A percentile compares a stretch with the other conserved stretches of the same genome.
Conservation (phyloP, 2,113 vertebrate genomes). For the Sigmodon hispidus region DNA sequence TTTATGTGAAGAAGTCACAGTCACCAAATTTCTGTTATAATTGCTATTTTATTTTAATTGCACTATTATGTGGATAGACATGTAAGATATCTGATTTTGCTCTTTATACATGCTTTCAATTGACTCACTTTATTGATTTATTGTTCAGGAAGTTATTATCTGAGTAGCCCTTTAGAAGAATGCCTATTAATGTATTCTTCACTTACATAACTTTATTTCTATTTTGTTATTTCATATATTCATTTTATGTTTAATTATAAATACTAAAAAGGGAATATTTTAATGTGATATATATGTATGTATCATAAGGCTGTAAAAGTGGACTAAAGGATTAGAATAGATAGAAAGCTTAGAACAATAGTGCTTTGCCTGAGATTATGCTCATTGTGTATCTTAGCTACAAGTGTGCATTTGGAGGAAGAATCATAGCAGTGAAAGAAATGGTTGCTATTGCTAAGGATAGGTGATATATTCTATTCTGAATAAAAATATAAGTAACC, state of each 20-base stretch:
- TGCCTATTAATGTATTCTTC: not conserved
- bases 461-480: not conserved
- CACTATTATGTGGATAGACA: not conserved
- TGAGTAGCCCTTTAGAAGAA: not conserved
- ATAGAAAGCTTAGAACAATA: not conserved
- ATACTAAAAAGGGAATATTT: not conserved
- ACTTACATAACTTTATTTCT: not conserved
- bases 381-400: not conserved
- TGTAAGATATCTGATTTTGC: too few species aligned
- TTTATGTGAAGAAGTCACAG: not conserved
- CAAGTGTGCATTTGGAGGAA: not conserved
- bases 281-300: not conserved
- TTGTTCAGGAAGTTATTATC: not conserved
- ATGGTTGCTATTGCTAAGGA: not conserved
- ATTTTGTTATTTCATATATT: not conserved
- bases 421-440: not conserved
- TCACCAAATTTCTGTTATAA: not conserved
- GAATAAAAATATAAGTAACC: not conserved
- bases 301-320: not conserved
- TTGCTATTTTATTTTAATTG: conserved; percentile 1
- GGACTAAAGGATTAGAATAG: not conserved
- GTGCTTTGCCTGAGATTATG: not conserved
- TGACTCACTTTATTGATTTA: not conserved
- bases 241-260: not conserved
- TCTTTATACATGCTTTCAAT: not conserved